These are phyloP conservation scores for Aurelia coerulea DNA, from an alignment of 30 jellyfish, hydroid and myxozoan species.

Conservation along the genomic window DNA sequence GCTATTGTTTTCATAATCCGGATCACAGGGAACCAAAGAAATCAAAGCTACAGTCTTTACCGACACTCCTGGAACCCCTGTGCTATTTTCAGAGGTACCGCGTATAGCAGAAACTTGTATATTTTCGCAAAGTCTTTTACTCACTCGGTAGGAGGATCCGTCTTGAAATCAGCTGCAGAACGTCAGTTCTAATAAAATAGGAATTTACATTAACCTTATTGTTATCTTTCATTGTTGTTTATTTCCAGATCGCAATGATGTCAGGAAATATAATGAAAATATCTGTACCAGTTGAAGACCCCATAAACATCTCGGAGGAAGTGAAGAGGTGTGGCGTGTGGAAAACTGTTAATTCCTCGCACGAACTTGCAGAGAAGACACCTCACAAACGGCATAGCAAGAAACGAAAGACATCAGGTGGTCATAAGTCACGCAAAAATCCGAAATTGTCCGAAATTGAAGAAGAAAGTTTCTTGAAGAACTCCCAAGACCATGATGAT, in stretches of 20 bases:
- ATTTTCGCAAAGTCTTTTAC: too few species aligned
- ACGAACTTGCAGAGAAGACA: slow-evolving; percentile 49
- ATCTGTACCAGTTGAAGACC: slow-evolving; percentile 67
- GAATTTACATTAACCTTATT: too few species aligned
- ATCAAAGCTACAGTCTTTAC: too few species aligned
- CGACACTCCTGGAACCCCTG: too few species aligned
- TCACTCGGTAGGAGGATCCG: too few species aligned
- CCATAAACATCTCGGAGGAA: slow-evolving; percentile 73
- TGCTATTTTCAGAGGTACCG: too few species aligned
- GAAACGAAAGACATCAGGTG: slow-evolving; percentile 1
- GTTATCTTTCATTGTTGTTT: background rate
- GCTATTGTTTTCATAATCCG: too few species aligned
- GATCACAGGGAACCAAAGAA: too few species aligned
- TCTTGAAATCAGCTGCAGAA: too few species aligned
- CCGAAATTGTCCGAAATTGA: slow-evolving; percentile 64
- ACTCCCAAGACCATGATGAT: slow-evolving; percentile 35
- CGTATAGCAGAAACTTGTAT: too few species aligned
- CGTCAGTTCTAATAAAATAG: too few species aligned
- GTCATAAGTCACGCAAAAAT: slow-evolving; percentile 7
- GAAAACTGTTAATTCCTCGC: slow-evolving; percentile 74
- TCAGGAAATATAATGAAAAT: slow-evolving; percentile 73
- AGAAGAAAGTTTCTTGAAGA: slow-evolving; percentile 41
- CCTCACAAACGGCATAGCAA: slow-evolving; percentile 28
- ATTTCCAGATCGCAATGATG: slow-evolving; percentile 54
- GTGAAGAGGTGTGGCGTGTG: slow-evolving; percentile 77